Conservation (phyloP, 2,888 invertebrate species). For the Desoria tigrina region DNA sequence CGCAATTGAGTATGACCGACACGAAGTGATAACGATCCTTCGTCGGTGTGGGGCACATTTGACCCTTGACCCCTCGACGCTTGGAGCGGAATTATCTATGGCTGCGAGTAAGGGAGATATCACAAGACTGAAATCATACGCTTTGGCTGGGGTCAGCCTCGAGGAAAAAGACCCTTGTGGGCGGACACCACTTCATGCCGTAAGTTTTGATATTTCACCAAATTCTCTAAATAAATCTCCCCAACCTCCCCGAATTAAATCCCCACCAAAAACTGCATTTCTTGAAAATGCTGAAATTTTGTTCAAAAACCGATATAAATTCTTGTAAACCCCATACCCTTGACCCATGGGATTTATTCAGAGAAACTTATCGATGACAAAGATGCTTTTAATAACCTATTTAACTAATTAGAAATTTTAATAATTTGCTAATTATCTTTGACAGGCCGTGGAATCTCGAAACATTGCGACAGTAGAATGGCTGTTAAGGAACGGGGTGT, state of each 20-base stretch:
- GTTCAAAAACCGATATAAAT: too few species aligned
- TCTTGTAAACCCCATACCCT: too few species aligned
- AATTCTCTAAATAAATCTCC: too few species aligned
- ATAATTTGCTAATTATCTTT: not conserved
- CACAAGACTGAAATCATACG: slow-evolving; percentile 64
- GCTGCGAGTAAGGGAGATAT: slow-evolving; percentile 61
- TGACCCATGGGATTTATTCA: too few species aligned
- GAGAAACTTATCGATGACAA: too few species aligned
- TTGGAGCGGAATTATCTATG: slow-evolving; percentile 70
- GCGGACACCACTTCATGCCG: slow-evolving; percentile 70
- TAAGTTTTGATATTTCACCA: too few species aligned
- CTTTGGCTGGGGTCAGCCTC: slow-evolving; percentile 70
- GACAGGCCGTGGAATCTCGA: slow-evolving; percentile 40
- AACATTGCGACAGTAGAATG: slow-evolving; percentile 34
- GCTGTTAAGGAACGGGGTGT: slow-evolving; percentile 40
- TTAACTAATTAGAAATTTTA: too few species aligned
- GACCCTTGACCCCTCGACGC: slow-evolving; percentile 62
- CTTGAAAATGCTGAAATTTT: not conserved
- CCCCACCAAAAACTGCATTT: too few species aligned
- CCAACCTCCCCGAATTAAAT: too few species aligned
- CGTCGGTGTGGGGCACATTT: slow-evolving; percentile 75
- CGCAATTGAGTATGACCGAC: slow-evolving; percentile 68
- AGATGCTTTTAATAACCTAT: too few species aligned
- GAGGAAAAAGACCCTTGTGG: slow-evolving; percentile 65
- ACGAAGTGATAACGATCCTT: slow-evolving; percentile 67